Evolutionary conservation across 2,113 vertebrate species (phyloP).

Genomic region (Pangasianodon gigas): DNA sequence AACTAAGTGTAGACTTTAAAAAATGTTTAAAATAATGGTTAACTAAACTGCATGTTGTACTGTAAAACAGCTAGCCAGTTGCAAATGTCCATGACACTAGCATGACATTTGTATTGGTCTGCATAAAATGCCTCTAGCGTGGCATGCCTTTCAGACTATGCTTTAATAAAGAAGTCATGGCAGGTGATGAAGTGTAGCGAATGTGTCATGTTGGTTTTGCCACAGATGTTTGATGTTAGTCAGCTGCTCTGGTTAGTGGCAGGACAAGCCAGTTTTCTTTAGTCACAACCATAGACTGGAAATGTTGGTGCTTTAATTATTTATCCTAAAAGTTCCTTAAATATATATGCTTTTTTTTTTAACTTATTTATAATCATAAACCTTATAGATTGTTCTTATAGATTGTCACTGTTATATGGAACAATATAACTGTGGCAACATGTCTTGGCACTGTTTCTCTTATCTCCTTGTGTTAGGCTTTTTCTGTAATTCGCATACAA

Average conservation of each 20-base stretch:
- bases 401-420: not conserved
- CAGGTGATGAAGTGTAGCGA: conserved; percentile 19
- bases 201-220: conserved; percentile 36
- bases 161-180: conserved; percentile 22
- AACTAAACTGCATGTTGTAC: not conserved
- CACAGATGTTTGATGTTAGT: conserved; percentile 27
- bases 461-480: too few species aligned
- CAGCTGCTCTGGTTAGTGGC: conserved; percentile 14
- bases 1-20: not conserved
- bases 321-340: not conserved
- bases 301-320: not conserved
- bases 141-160: not conserved
- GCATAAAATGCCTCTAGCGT: not conserved
- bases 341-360: too few species aligned
- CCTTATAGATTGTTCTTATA: not conserved
- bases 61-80: not conserved
- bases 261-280: not conserved
- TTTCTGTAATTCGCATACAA: not conserved
- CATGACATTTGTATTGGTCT: not conserved
- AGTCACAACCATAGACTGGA: not conserved
- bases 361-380: not conserved
- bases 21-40: not conserved
- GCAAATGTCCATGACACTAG: conserved; percentile 48
- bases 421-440: not conserved
- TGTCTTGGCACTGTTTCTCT: too few species aligned